These are phyloP conservation scores for Anguilla marmorata DNA, from an alignment of 2,797 vertebrate species.

Conservation along the genomic window DNA sequence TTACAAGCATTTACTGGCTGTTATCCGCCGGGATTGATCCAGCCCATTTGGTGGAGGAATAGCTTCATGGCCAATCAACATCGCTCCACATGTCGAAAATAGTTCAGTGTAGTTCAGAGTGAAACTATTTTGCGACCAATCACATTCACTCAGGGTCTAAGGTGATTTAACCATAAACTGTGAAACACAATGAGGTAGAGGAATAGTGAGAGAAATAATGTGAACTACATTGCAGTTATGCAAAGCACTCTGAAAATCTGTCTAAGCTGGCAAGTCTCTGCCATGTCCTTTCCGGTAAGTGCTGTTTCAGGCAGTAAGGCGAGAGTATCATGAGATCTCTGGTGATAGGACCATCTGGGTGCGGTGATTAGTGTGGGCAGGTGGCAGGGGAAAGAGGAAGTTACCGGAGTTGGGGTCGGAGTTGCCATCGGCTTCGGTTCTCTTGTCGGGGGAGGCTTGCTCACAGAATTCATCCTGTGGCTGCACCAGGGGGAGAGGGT, in stretches of 20 bases:
- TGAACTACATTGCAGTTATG: too few relatives aligned
- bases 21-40: neutral
- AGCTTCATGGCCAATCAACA: neutral
- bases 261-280: neutral
- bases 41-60: neutral
- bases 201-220: neutral
- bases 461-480: conserved; percentile 98
- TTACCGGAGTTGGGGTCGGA: conserved; percentile 98
- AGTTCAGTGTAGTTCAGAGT: neutral
- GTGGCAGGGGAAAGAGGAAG: conserved; percentile 52
- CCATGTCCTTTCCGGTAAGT: neutral
- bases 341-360: neutral
- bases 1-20: neutral
- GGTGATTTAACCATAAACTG: neutral
- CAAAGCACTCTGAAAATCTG: neutral
- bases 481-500: conserved; percentile 99
- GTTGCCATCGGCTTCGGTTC: conserved; percentile 98
- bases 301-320: neutral
- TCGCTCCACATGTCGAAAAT: neutral
- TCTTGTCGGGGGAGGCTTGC: conserved; percentile 97
- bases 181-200: neutral
- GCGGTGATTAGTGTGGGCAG: neutral
- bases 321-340: neutral
- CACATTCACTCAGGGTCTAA: neutral
- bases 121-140: neutral